phyloP scores from a whole-genome alignment of 2,888 invertebrate genomes.

The Sturmia bella region DNA sequence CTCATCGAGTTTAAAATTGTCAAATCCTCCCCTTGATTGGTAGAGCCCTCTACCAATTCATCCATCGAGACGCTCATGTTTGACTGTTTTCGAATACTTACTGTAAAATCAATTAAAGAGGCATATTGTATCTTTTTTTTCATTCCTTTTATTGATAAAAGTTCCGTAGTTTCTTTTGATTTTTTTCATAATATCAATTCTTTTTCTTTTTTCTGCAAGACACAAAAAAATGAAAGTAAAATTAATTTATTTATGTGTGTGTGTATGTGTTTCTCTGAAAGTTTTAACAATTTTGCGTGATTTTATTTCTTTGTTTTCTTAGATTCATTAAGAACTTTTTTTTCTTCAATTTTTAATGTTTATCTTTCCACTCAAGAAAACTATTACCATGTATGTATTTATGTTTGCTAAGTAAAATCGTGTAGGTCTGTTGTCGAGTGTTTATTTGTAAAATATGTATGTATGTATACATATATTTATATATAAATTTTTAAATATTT shows the following conservation, averaged over 20 bases:
- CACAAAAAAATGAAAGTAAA: slow-evolving; percentile 18
- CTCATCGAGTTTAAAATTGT: no score
- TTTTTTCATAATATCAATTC: slow-evolving; percentile 19
- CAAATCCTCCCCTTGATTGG: no score
- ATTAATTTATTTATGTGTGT: no score
- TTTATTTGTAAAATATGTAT: slow-evolving; percentile 4
- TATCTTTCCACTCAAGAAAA: no score
- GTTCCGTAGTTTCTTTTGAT: background rate
- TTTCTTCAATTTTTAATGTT: no score
- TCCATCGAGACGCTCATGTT: no score
- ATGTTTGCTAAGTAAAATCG: no score
- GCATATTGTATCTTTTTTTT: background rate
- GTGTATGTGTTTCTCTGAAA: slow-evolving; percentile 14
- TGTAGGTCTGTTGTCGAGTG: no score
- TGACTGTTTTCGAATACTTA: no score
- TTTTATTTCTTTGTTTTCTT: slow-evolving; percentile 16
- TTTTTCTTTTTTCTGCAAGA: slow-evolving; percentile 9
- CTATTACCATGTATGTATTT: no score
- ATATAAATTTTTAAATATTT: slow-evolving; percentile 28
- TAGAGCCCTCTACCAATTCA: no score
- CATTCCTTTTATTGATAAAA: slow-evolving; percentile 30
- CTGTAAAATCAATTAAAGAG: no score
- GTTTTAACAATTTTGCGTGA: background rate
- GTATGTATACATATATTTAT: slow-evolving; percentile 33
- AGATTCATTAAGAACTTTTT: slow-evolving; percentile 2